Percentiles rank a stretch among this genome's conserved stretches.
Conservation (phyloP, 2,888 invertebrate genomes). For the Pelosia muscerda region DNA sequence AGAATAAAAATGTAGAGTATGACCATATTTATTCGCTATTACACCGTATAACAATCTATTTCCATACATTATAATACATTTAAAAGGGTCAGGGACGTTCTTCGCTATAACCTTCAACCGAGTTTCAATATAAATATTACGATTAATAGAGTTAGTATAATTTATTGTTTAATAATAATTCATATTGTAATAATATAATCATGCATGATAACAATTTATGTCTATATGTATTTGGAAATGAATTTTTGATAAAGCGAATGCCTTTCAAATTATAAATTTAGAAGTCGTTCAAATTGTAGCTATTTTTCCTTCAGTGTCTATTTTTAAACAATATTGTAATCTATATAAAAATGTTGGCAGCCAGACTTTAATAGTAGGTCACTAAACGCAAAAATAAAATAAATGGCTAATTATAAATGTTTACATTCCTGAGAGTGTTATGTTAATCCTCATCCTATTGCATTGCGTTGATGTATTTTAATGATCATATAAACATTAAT, state of each 20-base stretch:
- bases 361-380: neutral
- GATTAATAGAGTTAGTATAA: neutral
- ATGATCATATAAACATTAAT: neutral
- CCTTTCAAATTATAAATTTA: too few relatives aligned
- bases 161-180: neutral
- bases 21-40: neutral
- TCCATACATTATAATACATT: neutral
- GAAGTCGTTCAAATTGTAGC: slow-evolving; percentile 7
- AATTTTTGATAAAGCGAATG: neutral
- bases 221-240: neutral
- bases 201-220: neutral
- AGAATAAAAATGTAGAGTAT: too few relatives aligned
- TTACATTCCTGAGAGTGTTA: neutral
- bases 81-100: neutral
- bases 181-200: too few relatives aligned
- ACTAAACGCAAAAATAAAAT: slow-evolving; percentile 6
- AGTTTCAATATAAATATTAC: neutral
- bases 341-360: neutral
- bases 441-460: slow-evolving; percentile 5
- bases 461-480: slow-evolving; percentile 2
- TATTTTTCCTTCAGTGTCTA: neutral
- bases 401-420: neutral
- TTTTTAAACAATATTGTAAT: neutral
- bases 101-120: neutral
- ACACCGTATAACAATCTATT: too few relatives aligned